Base-by-base conservation (phyloP, 2,888 invertebrate species). In the Cheilosia grossa region DNA sequence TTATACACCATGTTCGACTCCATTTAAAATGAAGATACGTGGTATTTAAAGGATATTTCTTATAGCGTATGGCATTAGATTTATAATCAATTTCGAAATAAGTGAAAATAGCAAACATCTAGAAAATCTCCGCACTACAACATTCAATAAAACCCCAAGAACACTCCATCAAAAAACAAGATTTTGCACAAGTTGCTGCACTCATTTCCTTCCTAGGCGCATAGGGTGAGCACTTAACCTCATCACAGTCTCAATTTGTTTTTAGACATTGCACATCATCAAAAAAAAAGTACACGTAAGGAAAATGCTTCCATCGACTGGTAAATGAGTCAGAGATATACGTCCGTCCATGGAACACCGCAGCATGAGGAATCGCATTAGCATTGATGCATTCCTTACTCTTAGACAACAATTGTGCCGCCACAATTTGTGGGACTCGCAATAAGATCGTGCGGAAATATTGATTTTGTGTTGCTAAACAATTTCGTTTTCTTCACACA, bases 391-490 rank as follows among this genome's bases (percentile, higher is more conserved):
- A 44, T 27, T 3, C n/a, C 4, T 2, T 2, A 24, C 27, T 30
- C 72, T 37, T 40, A 49, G 59, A 27, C 24, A 17, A 56, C 47
- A 66, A 75, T 58, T 42, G 58, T 17, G 17, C 74, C 30, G 58
- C 27, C 75, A 66, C 47, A 53, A 67, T 40, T 42, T 58, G 64
- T 19, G 44, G 51, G 53, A 53, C 54, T 53, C n/a, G 73, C 24
- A 53, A 27, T 42, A 44, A 42, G 61, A 51, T 77, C 75, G 44
- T 77, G 75, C 75, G 67, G 67, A 67, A 77, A 77, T 77, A 77
- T 77, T 77, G 77, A 77, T 77, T 67, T 77, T 42, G 58, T 59
- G 49, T 75, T 75, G 33, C 66, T 44, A 56, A 66, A 47, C 21
- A 75, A 67, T 53, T 69, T 77, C 67, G 21, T 42, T 64, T 66